Conservation (phyloP, 2,113 vertebrate genomes). For the Sinosuthora webbiana region DNA sequence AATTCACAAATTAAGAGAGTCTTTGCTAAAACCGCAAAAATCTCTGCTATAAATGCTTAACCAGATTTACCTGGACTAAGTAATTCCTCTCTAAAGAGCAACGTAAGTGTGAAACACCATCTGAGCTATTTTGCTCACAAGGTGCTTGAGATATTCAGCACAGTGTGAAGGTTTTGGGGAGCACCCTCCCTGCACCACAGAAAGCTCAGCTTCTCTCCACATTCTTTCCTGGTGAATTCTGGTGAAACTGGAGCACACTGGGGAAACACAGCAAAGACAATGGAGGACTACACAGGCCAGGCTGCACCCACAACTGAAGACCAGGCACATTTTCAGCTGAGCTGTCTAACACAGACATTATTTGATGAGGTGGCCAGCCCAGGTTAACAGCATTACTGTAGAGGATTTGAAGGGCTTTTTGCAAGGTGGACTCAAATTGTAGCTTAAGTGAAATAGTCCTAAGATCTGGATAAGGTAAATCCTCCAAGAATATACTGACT, state of each 20-base stretch:
- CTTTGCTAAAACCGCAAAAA: background rate
- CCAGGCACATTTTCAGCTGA: background rate
- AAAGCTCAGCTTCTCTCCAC: background rate
- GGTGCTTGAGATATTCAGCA: background rate
- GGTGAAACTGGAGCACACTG: background rate
- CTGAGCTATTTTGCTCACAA: background rate
- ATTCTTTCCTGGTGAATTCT: background rate
- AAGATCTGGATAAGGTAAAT: background rate
- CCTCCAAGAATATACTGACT: background rate
- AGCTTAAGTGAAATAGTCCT: background rate
- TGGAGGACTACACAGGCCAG: background rate
- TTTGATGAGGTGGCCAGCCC: background rate
- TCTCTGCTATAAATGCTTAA: background rate
- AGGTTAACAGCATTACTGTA: background rate
- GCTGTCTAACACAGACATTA: background rate
- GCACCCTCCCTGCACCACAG: background rate
- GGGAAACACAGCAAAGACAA: background rate
- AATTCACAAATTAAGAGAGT: background rate
- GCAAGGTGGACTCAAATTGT: background rate
- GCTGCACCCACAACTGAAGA: background rate
- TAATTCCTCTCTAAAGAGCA: background rate
- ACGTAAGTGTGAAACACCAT: background rate
- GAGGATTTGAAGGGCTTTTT: background rate
- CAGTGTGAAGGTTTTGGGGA: background rate
- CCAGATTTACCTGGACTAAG: background rate